These are phyloP conservation scores for Volucella zonaria DNA, from an alignment of 2,888 invertebrate species.

Conservation along the genomic window DNA sequence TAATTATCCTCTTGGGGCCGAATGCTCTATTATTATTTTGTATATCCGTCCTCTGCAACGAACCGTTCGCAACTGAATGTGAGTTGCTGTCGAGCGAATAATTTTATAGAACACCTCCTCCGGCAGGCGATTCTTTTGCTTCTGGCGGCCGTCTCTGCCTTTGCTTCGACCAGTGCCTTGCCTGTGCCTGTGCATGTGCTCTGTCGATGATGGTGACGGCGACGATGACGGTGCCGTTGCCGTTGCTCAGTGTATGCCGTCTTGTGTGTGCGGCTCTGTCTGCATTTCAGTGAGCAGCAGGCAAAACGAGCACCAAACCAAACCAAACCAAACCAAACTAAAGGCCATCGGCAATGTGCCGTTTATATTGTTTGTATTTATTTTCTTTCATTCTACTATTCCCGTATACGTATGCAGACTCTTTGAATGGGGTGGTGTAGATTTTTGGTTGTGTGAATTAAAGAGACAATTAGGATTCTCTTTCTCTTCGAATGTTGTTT, in stretches of 20 bases:
- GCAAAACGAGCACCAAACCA: constrained; percentile 13
- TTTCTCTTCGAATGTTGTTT: not conserved
- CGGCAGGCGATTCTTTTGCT: constrained; percentile 75
- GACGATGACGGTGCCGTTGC: constrained; percentile 6
- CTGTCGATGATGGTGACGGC: constrained; percentile 22
- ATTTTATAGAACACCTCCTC: constrained; percentile 82
- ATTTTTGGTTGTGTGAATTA: not conserved
- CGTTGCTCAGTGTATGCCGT: constrained; percentile 41
- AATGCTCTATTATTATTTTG: constrained; percentile 40
- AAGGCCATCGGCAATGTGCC: constrained; percentile 63
- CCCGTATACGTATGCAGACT: constrained; percentile 52
- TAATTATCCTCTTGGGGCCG: constrained; percentile 50
- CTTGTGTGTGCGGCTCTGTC: constrained; percentile 45
- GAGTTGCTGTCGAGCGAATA: constrained; percentile 80
- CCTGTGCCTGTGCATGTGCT: constrained; percentile 28
- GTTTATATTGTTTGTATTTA: constrained; percentile 24
- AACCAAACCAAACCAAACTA: constrained; percentile 28
- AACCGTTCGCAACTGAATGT: constrained; percentile 82
- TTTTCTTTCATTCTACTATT: constrained; percentile 6
- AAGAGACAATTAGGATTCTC: not conserved
- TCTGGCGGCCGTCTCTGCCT: constrained; percentile 66
- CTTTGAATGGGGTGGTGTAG: not conserved
- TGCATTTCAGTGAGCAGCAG: constrained; percentile 61
- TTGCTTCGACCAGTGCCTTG: no score
- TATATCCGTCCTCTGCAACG: constrained; percentile 77